phyloP scores from a whole-genome alignment of 2,888 invertebrate genomes.

The Cryptus armator region DNA sequence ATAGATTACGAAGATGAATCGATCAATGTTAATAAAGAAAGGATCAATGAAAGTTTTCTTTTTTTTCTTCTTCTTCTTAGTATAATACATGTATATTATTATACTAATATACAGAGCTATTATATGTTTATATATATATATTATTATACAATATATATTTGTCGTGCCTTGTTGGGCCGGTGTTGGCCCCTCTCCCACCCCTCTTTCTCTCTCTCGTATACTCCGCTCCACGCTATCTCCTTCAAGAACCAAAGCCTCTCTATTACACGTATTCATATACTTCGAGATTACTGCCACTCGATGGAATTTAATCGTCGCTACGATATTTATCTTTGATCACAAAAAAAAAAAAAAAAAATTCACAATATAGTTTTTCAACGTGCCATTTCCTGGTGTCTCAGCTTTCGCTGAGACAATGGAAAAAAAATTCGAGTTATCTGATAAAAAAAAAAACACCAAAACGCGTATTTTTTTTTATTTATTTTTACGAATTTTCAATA shows the following conservation, averaged over 20 bases:
- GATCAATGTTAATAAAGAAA: conserved; percentile 65
- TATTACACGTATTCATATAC: not conserved
- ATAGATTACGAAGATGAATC: conserved; percentile 61
- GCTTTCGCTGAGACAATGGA: too few relatives aligned
- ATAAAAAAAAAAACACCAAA: too few relatives aligned
- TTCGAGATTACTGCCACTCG: not conserved
- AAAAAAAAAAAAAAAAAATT: not conserved
- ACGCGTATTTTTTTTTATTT: too few relatives aligned
- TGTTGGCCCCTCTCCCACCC: conserved; percentile 72
- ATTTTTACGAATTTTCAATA: too few relatives aligned
- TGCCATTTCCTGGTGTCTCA: too few relatives aligned
- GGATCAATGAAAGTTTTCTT: conserved; percentile 61
- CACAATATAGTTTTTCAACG: not conserved
- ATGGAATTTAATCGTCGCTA: not conserved
- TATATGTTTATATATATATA: conserved; percentile 21
- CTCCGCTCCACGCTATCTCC: conserved; percentile 27
- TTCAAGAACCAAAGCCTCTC: not conserved
- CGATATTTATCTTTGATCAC: not conserved
- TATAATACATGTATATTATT: conserved; percentile 37
- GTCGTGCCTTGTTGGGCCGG: conserved; percentile 67
- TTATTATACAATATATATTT: conserved; percentile 5
- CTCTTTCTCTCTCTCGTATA: conserved; percentile 36
- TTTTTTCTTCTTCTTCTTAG: conserved; percentile 37
- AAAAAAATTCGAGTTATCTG: too few relatives aligned
- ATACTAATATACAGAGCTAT: conserved; percentile 16